Percentiles rank a stretch among this genome's conserved stretches.
phyloP scores from a whole-genome alignment of 2,888 invertebrate genomes.

The Cheilosia urbana region DNA sequence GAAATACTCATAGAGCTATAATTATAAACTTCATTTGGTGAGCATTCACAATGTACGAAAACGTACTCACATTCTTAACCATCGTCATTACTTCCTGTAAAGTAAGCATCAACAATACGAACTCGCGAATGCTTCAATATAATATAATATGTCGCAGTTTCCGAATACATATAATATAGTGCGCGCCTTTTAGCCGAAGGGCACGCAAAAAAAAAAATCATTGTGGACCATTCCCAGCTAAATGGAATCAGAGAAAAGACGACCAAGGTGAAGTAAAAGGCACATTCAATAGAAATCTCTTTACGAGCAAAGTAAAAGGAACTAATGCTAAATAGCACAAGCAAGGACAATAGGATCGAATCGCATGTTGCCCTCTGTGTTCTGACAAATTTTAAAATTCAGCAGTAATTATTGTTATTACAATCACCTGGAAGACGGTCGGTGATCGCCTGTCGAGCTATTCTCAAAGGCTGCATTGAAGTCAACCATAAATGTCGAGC shows the following conservation, averaged over 20 bases:
- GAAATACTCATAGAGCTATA: background rate
- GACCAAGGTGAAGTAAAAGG: slow-evolving; percentile 24
- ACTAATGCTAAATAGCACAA: slow-evolving; percentile 42
- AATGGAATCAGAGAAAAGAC: slow-evolving; percentile 11
- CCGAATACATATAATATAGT: background rate
- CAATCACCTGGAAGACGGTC: slow-evolving; percentile 31
- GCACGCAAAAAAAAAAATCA: slow-evolving; percentile 8
- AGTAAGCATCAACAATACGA: slow-evolving; percentile 22
- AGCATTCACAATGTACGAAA: background rate
- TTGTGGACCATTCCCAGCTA: slow-evolving; percentile 21
- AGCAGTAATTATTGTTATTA: slow-evolving; percentile 66
- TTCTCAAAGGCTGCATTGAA: slow-evolving; percentile 49
- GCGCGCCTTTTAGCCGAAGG: slow-evolving; percentile 36
- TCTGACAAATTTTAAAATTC: slow-evolving; percentile 39
- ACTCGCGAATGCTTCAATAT: slow-evolving; percentile 22
- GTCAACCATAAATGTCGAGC: slow-evolving; percentile 61
- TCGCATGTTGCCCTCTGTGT: slow-evolving; percentile 16
- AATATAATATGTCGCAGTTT: slow-evolving; percentile 49
- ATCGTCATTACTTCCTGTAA: slow-evolving; percentile 37
- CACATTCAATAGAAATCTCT: slow-evolving; percentile 17
- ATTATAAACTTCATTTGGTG: slow-evolving; percentile 18
- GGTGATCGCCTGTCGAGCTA: slow-evolving; percentile 49
- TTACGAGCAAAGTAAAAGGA: slow-evolving; percentile 14
- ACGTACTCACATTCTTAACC: background rate
- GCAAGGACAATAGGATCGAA: slow-evolving; percentile 9